phyloP scores from a whole-genome alignment of 1,140 invertebrate genomes.

The Drosophila ficusphila region DNA sequence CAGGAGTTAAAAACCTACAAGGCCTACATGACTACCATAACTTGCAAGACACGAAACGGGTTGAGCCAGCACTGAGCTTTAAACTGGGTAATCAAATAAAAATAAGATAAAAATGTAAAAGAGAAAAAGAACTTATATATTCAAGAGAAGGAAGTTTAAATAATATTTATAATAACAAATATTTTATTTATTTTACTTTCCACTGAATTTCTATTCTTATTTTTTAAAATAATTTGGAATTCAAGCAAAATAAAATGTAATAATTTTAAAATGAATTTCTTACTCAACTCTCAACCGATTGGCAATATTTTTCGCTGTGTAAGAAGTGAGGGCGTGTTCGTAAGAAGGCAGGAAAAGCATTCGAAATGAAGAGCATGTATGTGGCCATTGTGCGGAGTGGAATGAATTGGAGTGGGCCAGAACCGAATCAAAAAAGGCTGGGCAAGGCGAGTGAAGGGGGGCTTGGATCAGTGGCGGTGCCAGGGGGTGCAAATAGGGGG shows the following conservation, averaged over 20 bases:
- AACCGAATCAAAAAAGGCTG: slow-evolving; percentile 28
- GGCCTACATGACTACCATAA: slow-evolving; percentile 46
- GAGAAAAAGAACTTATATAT: background rate
- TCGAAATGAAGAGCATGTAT: slow-evolving; percentile 75
- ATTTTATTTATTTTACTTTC: too few species aligned
- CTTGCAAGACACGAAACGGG: slow-evolving; percentile 67
- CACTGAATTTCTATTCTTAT: too few species aligned
- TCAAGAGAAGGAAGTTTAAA: too few species aligned
- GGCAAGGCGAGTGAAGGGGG: too few species aligned
- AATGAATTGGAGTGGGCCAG: slow-evolving; percentile 5
- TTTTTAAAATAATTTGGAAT: too few species aligned
- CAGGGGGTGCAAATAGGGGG: slow-evolving; percentile 4
- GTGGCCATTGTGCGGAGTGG: slow-evolving; percentile 35
- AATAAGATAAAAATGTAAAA: background rate
- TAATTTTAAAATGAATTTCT: background rate
- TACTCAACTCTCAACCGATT: too few species aligned
- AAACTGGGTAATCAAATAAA: too few species aligned
- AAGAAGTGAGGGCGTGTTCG: slow-evolving; percentile 9
- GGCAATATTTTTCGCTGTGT: background rate
- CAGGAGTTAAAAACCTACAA: slow-evolving; percentile 45
- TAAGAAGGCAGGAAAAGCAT: slow-evolving; percentile 46
- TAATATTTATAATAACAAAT: too few species aligned
- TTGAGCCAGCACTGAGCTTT: slow-evolving; percentile 10
- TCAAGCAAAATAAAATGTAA: too few species aligned
- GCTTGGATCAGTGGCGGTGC: background rate